These are phyloP conservation scores for Neodiprion lecontei DNA, from an alignment of 1,140 invertebrate genomes.

Conservation along the genomic window DNA sequence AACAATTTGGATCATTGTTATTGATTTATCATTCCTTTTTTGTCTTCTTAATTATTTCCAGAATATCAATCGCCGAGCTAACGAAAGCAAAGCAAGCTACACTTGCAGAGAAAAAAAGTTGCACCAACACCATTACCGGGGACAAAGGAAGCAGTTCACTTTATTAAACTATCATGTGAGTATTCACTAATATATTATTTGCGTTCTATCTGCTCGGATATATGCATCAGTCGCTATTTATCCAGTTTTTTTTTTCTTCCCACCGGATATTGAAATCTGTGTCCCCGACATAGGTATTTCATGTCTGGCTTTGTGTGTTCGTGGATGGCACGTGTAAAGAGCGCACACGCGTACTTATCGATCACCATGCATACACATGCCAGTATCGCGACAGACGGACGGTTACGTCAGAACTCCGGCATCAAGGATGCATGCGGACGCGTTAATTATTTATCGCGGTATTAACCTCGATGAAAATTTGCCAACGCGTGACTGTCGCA, in stretches of 20 bases:
- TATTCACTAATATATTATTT: conserved; percentile 16
- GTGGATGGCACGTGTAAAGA: conserved; percentile 5
- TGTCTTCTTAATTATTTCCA: conserved; percentile 24
- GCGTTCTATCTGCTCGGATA: neutral
- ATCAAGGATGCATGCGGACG: neutral
- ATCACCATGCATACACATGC: neutral
- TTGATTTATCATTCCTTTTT: conserved; percentile 16
- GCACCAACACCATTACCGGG: conserved; percentile 13
- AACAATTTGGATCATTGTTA: neutral
- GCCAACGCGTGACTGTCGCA: neutral
- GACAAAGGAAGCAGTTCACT: conserved; percentile 35
- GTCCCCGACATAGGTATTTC: neutral
- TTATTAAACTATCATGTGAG: conserved; percentile 45
- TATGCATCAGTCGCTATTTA: neutral
- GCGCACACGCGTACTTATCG: conserved; percentile 11
- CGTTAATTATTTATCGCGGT: neutral
- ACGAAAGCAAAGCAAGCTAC: conserved; percentile 25
- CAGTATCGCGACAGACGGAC: neutral
- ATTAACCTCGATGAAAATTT: neutral
- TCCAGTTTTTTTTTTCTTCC: neutral
- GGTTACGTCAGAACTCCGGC: neutral
- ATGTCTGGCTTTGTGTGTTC: neutral
- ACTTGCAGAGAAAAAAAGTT: conserved; percentile 19
- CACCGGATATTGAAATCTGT: neutral
- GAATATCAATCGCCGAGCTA: conserved; percentile 39